Base-by-base conservation (phyloP, 2,113 vertebrate species). In the Syngnathoides biaculeatus region DNA sequence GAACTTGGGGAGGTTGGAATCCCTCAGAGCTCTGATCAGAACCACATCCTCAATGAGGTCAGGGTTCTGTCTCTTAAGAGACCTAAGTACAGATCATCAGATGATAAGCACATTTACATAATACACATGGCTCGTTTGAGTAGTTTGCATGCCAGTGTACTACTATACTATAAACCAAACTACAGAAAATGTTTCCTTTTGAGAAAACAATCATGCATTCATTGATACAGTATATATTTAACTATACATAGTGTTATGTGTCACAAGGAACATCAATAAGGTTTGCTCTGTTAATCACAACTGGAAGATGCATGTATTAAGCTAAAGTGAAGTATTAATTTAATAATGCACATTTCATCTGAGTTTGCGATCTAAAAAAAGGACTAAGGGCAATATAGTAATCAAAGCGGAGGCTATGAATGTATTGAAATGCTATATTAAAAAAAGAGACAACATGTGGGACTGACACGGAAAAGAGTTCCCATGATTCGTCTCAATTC, bases 1-100 rank as follows among this genome's bases (percentile, higher is more conserved):
- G 82, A 96, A 94, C 79, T 95, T 94, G 38, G 94, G 94, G 35
- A 96, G 88, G 73, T 94, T 96, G 66, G 93, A 94, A 72, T 95
- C 94, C 72, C 93, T 86, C 75, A 96, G 86, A 14, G 93, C 94
- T 90, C 93, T 88, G 83, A 95, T 94, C 65, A 95, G 85, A 26
- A 95, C 94, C 50, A 94, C 92, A 3, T 95, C 94, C 79, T 95
- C 93, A 79, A 74, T 93, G 45, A 95, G 84, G 40, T 92, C 6
- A 47, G 92, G 93, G 69, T 94, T 90, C 57, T 92, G 91, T 84
- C 93, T 92, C 79, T 94, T 96, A 58, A 95, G 82, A 77, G 93
- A 94, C 35, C 94, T 95, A 83, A 55, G 56, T 68, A 72, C 40
- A 72, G 9, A 74, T 38, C 38, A 58, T 69, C 63, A 30, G 17